These are phyloP conservation scores for Drosophila burlai DNA, from an alignment of 1,140 invertebrate genomes.

Conservation along the genomic window DNA sequence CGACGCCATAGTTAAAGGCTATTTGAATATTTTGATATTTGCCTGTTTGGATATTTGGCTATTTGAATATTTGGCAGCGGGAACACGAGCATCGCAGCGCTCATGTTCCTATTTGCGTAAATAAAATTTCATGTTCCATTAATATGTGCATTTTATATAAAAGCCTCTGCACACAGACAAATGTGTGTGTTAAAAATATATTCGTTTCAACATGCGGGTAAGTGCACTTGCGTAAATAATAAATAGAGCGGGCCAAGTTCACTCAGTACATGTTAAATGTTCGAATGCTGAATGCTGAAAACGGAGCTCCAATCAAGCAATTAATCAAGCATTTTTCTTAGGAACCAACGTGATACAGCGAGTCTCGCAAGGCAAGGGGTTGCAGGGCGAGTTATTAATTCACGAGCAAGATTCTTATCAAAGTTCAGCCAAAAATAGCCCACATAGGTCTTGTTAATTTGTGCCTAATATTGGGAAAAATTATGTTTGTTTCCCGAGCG, in stretches of 20 bases:
- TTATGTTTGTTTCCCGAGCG: slow-evolving; percentile 24
- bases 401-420: slow-evolving; percentile 26
- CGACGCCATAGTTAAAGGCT: slow-evolving; percentile 25
- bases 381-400: slow-evolving; percentile 14
- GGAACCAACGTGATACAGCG: neutral
- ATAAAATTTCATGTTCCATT: slow-evolving; percentile 52
- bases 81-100: slow-evolving; percentile 26
- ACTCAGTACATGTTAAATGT: slow-evolving; percentile 50
- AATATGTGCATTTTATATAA: slow-evolving; percentile 56
- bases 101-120: slow-evolving; percentile 55
- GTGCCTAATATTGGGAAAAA: slow-evolving; percentile 28
- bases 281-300: slow-evolving; percentile 38
- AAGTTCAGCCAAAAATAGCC: slow-evolving; percentile 32
- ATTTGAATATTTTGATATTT: slow-evolving; percentile 14
- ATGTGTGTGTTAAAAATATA: slow-evolving; percentile 39
- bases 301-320: slow-evolving; percentile 21
- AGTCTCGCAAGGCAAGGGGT: slow-evolving; percentile 5
- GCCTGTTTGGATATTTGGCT: neutral
- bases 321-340: slow-evolving; percentile 42
- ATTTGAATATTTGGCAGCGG: slow-evolving; percentile 22
- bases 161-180: slow-evolving; percentile 32
- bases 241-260: slow-evolving; percentile 53
- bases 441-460: slow-evolving; percentile 14
- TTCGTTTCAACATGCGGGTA: slow-evolving; percentile 33
- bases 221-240: slow-evolving; percentile 79